Evolutionary conservation across 1,140 invertebrate species (phyloP), one percentile per base, ranked within the genome.

Genomic region (Meteorus sp.): DNA sequence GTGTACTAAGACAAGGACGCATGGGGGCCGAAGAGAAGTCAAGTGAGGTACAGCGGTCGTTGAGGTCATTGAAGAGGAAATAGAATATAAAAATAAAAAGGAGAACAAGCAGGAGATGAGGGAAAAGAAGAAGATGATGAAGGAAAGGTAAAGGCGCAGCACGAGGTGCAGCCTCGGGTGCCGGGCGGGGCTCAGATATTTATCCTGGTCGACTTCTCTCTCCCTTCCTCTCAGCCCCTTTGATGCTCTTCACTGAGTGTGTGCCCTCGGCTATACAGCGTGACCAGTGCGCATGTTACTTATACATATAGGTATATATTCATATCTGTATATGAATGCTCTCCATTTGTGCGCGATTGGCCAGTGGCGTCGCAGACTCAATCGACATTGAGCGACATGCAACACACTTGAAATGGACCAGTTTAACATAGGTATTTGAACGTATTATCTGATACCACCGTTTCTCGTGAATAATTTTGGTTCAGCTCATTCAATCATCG

Each of bases 171-270:
- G 76, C 74, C 73, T 76, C 75, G 70, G 73, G 76, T 76, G 73
- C 75, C 76, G 76, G 75, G 76, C 75, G 76, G 77, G 73, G 76
- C 76, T 78, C 75, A 74, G 75, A 79, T 76, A 74, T 77, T 79
- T 79, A 78, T 77, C 76, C 75, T 74, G 73, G 70, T 76, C 76
- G 76, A 78, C 75, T 74, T 78, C 77, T 75, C 70, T 70, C 65
- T 63, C 64, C 61, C 61, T 65, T 51, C 55, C 51, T 62, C 56
- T 53, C 59, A 56, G 31, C 55, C 53, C 56, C 47, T 57, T 56
- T 45, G 64, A n/a, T 27, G 71, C 72, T 75, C 73, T 72, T 67
- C 71, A 64, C 67, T 57, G 63, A 45, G 62, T 59, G 62, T 59
- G 71, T 68, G 73, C 76, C 72, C 69, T 71, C 70, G 75, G 74